These are phyloP conservation scores for Lemur catta DNA, from an alignment of 2,797 vertebrate genomes.

Conservation along the genomic window DNA sequence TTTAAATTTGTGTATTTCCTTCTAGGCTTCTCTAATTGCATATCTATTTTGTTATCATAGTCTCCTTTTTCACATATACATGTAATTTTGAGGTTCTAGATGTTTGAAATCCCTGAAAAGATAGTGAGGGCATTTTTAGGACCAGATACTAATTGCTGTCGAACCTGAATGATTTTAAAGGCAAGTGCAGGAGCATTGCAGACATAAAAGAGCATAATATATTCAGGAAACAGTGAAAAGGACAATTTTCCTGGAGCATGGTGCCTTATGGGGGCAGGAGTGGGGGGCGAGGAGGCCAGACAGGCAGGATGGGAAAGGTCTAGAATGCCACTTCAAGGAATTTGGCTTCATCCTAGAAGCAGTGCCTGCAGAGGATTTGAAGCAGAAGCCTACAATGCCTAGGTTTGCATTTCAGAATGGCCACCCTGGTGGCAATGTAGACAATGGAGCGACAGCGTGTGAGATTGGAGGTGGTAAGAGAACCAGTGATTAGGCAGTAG, in stretches of 20 bases:
- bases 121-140: background rate
- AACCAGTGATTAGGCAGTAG: background rate
- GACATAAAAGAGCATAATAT: background rate
- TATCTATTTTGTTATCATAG: background rate
- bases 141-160: background rate
- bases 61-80: background rate
- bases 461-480: background rate
- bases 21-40: background rate
- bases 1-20: background rate
- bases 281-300: background rate
- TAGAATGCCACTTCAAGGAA: background rate
- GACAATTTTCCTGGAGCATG: background rate
- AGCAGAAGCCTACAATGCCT: background rate
- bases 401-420: background rate
- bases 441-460: background rate
- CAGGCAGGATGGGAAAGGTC: background rate
- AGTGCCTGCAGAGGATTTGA: background rate
- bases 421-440: background rate
- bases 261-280: background rate
- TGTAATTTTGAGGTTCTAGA: background rate
- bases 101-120: background rate
- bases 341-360: background rate
- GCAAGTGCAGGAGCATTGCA: background rate
- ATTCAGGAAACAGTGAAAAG: background rate
- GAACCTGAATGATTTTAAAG: background rate